Conservation (phyloP, 2,888 invertebrate species). For the Xanthorhoe spadicearia region DNA sequence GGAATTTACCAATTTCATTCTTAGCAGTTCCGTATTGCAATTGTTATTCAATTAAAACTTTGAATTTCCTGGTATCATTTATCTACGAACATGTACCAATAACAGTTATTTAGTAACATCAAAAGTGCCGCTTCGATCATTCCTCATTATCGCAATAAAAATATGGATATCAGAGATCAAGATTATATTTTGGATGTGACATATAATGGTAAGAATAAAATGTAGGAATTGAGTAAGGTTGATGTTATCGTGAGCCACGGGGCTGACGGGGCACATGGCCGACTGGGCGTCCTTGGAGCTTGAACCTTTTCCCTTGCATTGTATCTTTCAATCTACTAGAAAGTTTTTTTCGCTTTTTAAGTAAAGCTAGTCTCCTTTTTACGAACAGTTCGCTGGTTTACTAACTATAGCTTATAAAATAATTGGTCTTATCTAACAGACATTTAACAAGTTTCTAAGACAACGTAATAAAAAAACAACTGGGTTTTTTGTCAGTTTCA, state of each 20-base stretch:
- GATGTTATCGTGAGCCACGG: slow-evolving; percentile 46
- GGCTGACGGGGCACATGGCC: slow-evolving; percentile 41
- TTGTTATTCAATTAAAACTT: slow-evolving; percentile 12
- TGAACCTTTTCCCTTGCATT: slow-evolving; percentile 28
- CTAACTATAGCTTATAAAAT: no score
- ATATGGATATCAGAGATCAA: slow-evolving; percentile 36
- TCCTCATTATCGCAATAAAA: slow-evolving; percentile 34
- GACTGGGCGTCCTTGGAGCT: slow-evolving; percentile 45
- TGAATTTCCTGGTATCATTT: slow-evolving; percentile 23
- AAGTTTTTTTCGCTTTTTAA: slow-evolving; percentile 8
- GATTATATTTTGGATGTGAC: slow-evolving; percentile 31
- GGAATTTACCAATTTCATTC: slow-evolving; percentile 8
- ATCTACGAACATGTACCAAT: slow-evolving; percentile 14
- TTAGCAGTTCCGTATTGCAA: slow-evolving; percentile 5
- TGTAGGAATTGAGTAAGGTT: slow-evolving; percentile 40
- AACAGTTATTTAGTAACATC: slow-evolving; percentile 11
- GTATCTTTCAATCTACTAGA: slow-evolving; percentile 23
- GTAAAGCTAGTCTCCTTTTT: slow-evolving; percentile 3
- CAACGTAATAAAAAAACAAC: no score
- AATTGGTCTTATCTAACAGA: no score
- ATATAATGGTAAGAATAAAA: slow-evolving; percentile 34
- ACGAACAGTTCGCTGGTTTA: not conserved
- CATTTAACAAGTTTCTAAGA: no score
- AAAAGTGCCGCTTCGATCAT: slow-evolving; percentile 29
- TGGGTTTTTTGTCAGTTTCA: no score